A percentile compares a stretch with the other conserved stretches of the same genome.
Conservation (phyloP, 2,888 invertebrate genomes). For the Zaprionus bogoriensis region DNA sequence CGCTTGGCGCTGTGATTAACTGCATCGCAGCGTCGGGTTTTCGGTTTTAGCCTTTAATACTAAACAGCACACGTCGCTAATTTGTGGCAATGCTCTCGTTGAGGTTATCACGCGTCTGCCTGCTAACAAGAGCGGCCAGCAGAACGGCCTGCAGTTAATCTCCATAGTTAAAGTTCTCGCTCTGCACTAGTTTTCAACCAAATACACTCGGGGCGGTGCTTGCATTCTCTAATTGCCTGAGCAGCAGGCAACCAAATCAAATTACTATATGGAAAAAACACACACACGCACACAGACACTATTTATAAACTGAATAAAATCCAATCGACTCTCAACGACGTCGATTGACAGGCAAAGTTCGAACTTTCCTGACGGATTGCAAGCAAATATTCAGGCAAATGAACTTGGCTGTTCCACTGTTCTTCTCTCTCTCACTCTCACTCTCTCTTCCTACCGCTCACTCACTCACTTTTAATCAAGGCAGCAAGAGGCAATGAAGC, state of each 20-base stretch:
- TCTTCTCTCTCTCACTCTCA: background rate
- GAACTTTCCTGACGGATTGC: constrained; percentile 16
- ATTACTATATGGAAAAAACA: constrained; percentile 26
- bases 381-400: constrained; percentile 41
- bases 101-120: too few species aligned
- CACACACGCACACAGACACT: too few species aligned
- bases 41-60: constrained; percentile 52
- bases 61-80: constrained; percentile 48
- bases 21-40: constrained; percentile 47
- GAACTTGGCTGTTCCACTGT: too few species aligned
- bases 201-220: background rate
- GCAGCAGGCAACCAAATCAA: constrained; percentile 36
- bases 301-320: constrained; percentile 7
- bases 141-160: too few species aligned
- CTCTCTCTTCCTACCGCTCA: constrained; percentile 1
- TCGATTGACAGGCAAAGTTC: constrained; percentile 39
- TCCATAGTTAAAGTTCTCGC: background rate
- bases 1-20: constrained; percentile 64
- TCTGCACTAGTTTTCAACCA: background rate
- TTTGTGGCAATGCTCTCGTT: constrained; percentile 34
- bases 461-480: constrained; percentile 37
- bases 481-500: constrained; percentile 12
- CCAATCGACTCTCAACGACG: constrained; percentile 26
- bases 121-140: too few species aligned
- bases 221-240: constrained; percentile 47